Percentiles rank a stretch among this genome's conserved stretches.
These are phyloP conservation scores for Fratercula arctica DNA, from an alignment of 2,797 vertebrate genomes.

Conservation along the genomic window DNA sequence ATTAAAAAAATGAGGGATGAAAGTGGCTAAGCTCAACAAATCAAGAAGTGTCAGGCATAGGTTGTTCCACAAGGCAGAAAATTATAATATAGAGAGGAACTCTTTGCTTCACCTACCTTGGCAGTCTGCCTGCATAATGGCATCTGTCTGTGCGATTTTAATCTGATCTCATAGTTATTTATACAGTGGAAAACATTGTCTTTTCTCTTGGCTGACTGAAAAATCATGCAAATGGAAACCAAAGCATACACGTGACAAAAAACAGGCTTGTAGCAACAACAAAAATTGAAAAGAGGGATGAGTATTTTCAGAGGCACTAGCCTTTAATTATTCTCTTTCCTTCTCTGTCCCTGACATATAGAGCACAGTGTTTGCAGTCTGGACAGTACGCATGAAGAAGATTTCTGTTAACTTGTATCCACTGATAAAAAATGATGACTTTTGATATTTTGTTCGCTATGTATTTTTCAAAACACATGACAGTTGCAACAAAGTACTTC, in stretches of 20 bases:
- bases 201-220: neutral
- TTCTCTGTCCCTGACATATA: neutral
- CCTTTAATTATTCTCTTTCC: neutral
- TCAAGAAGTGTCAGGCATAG: conserved; percentile 2
- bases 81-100: conserved; percentile 41
- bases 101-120: conserved; percentile 37
- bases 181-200: neutral
- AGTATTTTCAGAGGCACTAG: neutral
- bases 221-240: neutral
- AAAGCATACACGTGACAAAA: neutral
- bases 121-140: conserved; percentile 29
- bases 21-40: conserved; percentile 29
- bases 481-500: conserved; percentile 44
- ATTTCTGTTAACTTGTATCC: neutral
- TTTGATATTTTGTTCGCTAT: conserved; percentile 9
- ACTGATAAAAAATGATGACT: conserved; percentile 29
- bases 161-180: conserved; percentile 17
- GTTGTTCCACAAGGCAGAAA: conserved; percentile 23
- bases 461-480: conserved; percentile 29
- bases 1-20: neutral
- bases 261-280: neutral
- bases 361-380: neutral
- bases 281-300: neutral
- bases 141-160: conserved; percentile 35
- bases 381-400: neutral